These are phyloP conservation scores for Heliothis subflexa DNA, from an alignment of 1,140 invertebrate genomes.

Conservation along the genomic window DNA sequence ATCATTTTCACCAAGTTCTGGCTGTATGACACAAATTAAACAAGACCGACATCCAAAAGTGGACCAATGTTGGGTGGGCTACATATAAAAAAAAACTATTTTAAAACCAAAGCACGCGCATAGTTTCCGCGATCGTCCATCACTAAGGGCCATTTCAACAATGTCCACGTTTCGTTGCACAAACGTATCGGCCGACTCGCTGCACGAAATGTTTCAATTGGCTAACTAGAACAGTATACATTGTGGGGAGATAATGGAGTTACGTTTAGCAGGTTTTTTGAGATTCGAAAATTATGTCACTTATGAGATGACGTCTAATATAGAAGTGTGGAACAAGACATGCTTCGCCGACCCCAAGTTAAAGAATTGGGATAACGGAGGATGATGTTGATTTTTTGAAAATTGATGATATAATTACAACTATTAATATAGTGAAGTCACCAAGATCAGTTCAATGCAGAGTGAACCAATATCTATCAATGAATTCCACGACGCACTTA, in stretches of 20 bases:
- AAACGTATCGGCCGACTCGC: constrained; percentile 3
- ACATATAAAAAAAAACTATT: neutral
- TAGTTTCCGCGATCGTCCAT: neutral
- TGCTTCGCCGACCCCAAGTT: too few species aligned
- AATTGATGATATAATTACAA: too few species aligned
- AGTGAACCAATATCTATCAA: too few species aligned
- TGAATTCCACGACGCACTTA: too few species aligned
- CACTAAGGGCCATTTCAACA: constrained; percentile 26
- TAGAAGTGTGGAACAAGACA: too few species aligned
- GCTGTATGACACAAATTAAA: too few species aligned
- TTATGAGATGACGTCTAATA: too few species aligned
- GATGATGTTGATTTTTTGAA: neutral
- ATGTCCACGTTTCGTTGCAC: constrained; percentile 31
- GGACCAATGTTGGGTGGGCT: neutral
- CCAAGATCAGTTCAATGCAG: too few species aligned
- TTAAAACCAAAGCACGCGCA: neutral
- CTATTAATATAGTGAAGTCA: too few species aligned
- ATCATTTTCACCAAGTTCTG: too few species aligned
- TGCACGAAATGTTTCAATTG: constrained; percentile 1
- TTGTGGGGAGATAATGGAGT: constrained; percentile 3
- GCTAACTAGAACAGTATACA: constrained; percentile 21
- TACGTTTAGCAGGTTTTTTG: neutral
- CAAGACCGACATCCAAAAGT: too few species aligned
- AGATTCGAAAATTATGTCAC: too few species aligned
- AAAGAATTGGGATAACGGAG: neutral